Evolutionary conservation across 2,888 invertebrate species (phyloP), one percentile per base, ranked within the genome.

Genomic region (Trypoxylon attenuatum): DNA sequence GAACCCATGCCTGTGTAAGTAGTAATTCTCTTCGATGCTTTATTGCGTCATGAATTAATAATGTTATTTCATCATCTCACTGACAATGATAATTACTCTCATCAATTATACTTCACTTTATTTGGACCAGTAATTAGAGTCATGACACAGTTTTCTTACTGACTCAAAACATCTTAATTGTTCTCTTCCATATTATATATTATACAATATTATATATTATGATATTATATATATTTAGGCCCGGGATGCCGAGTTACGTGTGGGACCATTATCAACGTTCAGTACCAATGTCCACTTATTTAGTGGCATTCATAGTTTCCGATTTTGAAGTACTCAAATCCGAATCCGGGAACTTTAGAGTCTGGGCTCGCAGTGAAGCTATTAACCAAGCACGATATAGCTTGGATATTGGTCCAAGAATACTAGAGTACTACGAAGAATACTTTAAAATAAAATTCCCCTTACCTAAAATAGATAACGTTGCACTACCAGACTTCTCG

Each of bases 401-500:
- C 0, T 84, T 94, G n/a, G 89, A 92, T 16, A 91, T 95, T 5
- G 96, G 96, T 0, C 93, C 94, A 0, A 91, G 91, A 79, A 92
- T 96, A 16, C 86, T 98, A 0, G 89, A 89, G 47, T 94, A 91
- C 73, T 90, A 93, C 59, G 94, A 94, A 78, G 89, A 92, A 1
- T 95, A 92, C 77, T 96, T 96, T 82, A 91, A 92, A 77, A 92
- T 94, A 29, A 89, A 92, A 33, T 96, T 94, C 80, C 94, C 95
- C 0, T 81, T 96, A 58, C 92, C 94, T 0, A 96, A 96, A 87
- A 91, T 95, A 59, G 97, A 97, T 84, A 94, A 96, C 94, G 92
- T 96, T n/a, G 97, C 96, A 0, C 87, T 97, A 59, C 96, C 97
- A 0, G 96, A 97, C 84, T 97, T 96, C 83, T 91, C 92, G 51